Evolutionary conservation across 1,140 invertebrate genomes (phyloP), one percentile per base, ranked within the genome.

Genomic region (Trichonephila clavata): DNA sequence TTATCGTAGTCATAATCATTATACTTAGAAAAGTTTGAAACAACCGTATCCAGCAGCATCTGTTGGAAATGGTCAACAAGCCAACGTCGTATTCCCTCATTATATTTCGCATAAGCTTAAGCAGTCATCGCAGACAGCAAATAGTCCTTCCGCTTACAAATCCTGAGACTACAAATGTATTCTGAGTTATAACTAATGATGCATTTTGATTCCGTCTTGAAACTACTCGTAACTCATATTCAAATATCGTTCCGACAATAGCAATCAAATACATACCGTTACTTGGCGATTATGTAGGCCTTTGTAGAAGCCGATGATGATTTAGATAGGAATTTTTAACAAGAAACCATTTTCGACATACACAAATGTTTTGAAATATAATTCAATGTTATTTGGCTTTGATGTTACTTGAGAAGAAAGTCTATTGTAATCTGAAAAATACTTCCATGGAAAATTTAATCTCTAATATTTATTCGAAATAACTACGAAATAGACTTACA

Each of bases 161-260:
- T 21, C 8, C 27, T n/a, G 71, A 65, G 14, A 90, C 24, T 14
- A 24, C 65, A 68, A 88, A 88, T 68, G 63, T 65, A 68, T 50
- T 90, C 65, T 24, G 65, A 57, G 65, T 24, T 16, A 77, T 90
- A 77, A 77, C 71, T 77, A 59, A 77, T 80, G 71, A 80, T 77
- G 71, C 61, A 27, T 63, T 61, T 87, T 87, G 61, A 63, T 87
- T 63, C 86, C 86, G 32, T 63, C 59, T 63, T 87, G 60, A 24
- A 87, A 7, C 61, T 63, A 87, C 86, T 87, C 86, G 86, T 87
- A 63, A 87, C 86, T 87, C 61, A 87, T 87, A 63, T 61, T 84
- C 27, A 63, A 87, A 57, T 63, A 21, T 32, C 21, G 86, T 57
- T 83, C 24, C 50, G 50, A 83, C 81, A 83, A 59, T 87, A 87